These are phyloP conservation scores for Watsonalla binaria DNA, from an alignment of 2,888 invertebrate species.

Conservation along the genomic window DNA sequence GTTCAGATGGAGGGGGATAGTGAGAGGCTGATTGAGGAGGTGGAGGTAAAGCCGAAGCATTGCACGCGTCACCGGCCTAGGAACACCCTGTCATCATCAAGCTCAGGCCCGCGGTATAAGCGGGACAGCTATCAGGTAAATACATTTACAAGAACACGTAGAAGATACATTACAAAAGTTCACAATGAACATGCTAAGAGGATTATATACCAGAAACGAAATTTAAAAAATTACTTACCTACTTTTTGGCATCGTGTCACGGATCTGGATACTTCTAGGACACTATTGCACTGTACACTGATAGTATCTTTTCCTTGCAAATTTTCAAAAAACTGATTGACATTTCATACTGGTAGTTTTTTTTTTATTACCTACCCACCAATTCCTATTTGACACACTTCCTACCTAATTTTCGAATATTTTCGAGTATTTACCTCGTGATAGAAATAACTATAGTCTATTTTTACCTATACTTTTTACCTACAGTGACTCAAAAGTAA, in stretches of 20 bases:
- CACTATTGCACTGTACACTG: no score
- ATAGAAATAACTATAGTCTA: no score
- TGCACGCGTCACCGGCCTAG: constrained; percentile 59
- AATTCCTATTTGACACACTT: not conserved
- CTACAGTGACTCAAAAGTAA: no score
- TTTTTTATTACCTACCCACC: not conserved
- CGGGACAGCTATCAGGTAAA: constrained; percentile 76
- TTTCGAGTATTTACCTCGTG: no score
- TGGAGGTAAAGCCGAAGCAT: constrained; percentile 49
- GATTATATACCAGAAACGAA: no score
- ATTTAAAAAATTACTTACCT: no score
- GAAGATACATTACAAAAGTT: not conserved
- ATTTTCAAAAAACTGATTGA: no score
- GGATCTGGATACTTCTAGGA: no score
- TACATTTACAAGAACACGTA: not conserved
- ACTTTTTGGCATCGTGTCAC: no score
- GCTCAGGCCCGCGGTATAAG: constrained; percentile 73
- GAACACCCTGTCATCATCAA: constrained; percentile 64
- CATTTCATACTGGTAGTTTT: not conserved
- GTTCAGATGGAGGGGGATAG: constrained; percentile 62
- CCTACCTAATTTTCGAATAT: not conserved
- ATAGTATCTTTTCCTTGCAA: no score
- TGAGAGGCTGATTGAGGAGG: constrained; percentile 65
- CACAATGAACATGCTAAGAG: not conserved
- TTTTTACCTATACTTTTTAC: no score